Evolutionary conservation across 92 coral and sea anemone genomes (phyloP).

Genomic region (Muricea muricata): DNA sequence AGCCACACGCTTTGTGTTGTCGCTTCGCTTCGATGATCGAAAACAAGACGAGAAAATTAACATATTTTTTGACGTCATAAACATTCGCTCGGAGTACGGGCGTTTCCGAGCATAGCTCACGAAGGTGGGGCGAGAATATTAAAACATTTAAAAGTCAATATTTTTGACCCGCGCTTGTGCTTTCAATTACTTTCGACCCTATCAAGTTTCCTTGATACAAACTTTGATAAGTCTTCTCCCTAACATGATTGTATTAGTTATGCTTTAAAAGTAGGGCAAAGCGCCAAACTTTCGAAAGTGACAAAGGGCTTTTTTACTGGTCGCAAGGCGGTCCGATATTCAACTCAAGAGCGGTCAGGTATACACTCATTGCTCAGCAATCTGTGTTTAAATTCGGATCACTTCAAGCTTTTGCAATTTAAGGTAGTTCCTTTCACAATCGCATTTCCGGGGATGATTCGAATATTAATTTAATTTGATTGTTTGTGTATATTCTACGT

Average conservation of each 20-base stretch:
- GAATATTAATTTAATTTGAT: too few species aligned
- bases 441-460: too few species aligned
- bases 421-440: too few species aligned
- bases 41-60: conserved; percentile 25
- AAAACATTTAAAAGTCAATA: not conserved
- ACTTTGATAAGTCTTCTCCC: not conserved
- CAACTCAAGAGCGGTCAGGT: too few species aligned
- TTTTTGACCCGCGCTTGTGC: not conserved
- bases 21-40: conserved; percentile 19
- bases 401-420: too few species aligned
- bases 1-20: conserved; percentile 11
- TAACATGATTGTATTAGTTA: not conserved
- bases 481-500: too few species aligned
- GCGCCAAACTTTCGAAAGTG: not conserved
- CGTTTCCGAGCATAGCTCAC: conserved; percentile 2
- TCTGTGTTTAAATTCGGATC: too few species aligned
- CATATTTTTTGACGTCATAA: conserved; percentile 44
- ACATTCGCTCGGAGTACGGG: not conserved
- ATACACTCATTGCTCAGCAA: too few species aligned
- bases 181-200: not conserved
- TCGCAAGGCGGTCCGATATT: not conserved
- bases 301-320: not conserved
- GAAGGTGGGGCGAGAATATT: not conserved
- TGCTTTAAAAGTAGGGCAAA: not conserved
- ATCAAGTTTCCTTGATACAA: not conserved